Evolutionary conservation across 37 sponge, comb jelly and placozoan species (phyloP), one percentile per base, ranked within the genome.

Genomic region (Spongilla lacustris): DNA sequence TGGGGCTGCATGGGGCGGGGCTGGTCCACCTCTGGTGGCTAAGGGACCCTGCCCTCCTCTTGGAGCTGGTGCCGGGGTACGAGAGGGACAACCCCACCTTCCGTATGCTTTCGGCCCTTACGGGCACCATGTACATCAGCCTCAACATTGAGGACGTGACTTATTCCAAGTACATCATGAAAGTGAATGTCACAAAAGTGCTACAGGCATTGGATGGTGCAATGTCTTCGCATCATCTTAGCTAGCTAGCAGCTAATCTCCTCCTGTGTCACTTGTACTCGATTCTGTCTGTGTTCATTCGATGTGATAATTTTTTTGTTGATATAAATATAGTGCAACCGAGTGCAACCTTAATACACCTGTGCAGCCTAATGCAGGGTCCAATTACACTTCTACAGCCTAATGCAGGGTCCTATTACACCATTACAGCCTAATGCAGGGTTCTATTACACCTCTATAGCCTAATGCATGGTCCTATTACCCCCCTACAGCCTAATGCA

Each of bases 11-110:
- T 74, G 94, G 94, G 8, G 94, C 94, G 1, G 94, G 94, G 5
- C 50, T 94, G n/a, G 85, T 94, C 0, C 94, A 94, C 69, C 66
- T 85, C 2, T 94, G 94, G 94, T 94, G 94, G 94, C 34, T 90
- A 29, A 48, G 74, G 21, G 85, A 90, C 32, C 34, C 81, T 36
- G 85, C 94, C 8, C 31, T 90, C 8, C n/a, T 85, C 22, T 77
- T 90, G 77, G 94, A 94, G 67, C 78, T 94, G 67, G 85, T 76
- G 4, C 94, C 94, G 2, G 17, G 46, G 0, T 75, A 71, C 25
- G 73, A 85, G 41, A 6, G 49, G 12, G 36, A 46, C 0, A 94
- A 90, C 36, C 94, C 94, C 21, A 82, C 88, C 10, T 90, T 94
- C 50, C 74, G 72, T 25, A 85, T 87, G 85, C 58, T 94, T 5